Evolutionary conservation across 2,888 invertebrate species (phyloP).

Genomic region (Blomia tropicalis): DNA sequence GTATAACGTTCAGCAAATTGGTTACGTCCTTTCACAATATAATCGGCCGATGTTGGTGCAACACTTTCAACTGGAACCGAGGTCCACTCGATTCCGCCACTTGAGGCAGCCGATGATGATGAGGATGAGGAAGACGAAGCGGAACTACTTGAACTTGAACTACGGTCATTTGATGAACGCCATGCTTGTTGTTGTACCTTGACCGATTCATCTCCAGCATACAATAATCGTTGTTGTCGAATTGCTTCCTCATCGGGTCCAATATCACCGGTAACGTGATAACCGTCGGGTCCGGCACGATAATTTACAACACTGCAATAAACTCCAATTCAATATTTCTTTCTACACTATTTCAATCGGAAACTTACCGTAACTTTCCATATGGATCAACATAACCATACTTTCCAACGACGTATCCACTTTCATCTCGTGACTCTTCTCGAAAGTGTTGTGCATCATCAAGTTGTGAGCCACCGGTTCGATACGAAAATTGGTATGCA

Average conservation of each 20-base stretch:
- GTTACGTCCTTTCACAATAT: neutral
- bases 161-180: neutral
- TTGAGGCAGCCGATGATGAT: neutral
- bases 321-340: neutral
- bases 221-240: neutral
- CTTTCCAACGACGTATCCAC: slow-evolving; percentile 15
- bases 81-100: neutral
- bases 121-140: neutral
- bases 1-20: neutral
- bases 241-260: slow-evolving; percentile 13
- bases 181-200: neutral
- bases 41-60: neutral
- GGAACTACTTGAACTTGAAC: neutral
- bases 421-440: slow-evolving; percentile 15
- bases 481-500: slow-evolving; percentile 16
- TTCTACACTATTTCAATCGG: neutral
- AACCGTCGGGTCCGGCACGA: slow-evolving; percentile 18
- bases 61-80: neutral
- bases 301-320: slow-evolving; percentile 12
- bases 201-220: neutral
- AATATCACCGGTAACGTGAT: slow-evolving; percentile 15
- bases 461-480: neutral
- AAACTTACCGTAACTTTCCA: slow-evolving; percentile 17
- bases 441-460: slow-evolving; percentile 13
- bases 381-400: slow-evolving; percentile 22